Base-by-base conservation (phyloP, 2,113 vertebrate species). In the Megatriorchis doriae region DNA sequence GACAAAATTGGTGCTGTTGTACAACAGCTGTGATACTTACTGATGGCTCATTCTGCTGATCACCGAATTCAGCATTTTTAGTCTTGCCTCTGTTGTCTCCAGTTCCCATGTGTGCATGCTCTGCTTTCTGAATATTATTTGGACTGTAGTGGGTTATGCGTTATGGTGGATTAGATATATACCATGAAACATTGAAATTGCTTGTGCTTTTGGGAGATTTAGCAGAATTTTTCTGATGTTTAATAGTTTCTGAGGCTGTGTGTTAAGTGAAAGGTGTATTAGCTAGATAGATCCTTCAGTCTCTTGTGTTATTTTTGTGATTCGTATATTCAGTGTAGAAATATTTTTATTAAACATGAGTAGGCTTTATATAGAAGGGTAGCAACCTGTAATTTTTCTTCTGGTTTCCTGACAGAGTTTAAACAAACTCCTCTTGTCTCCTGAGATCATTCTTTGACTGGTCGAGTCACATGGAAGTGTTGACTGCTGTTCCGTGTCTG, bases 401-500 rank as follows among this genome's bases (percentile, higher is more conserved):
- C 82, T 90, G 53, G 75, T 81, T 97, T 96, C 74, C 73, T 94
- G 70, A 90, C 84, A 66, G 56, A 70, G 42, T 87, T 81, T 82
- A 95, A 79, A 86, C 62, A 68, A 77, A 83, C 61, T 90, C 17
- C 83, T 72, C 61, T 95, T 74, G 77, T 85, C 95, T 97, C 79
- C 82, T 79, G 89, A 87, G 90, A 79, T 96, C 79, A 21, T 88
- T 88, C 56, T 93, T 93, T 67, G 82, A 45, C 86, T 95, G 34
- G 42, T 52, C 6, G 36, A 94, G 82, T 96, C 94, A 92, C 94
- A 71, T 93, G 88, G 93, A 92, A 94, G 89, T 84, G 66, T 87
- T 97, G 86, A 82, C 93, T 93, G 71, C 94, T 93, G 81, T 95
- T 97, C 78, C 11, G 5, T 91, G 65, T 94, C 96, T 96, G 95